A percentile compares a stretch with the other conserved stretches of the same genome.
Conservation (phyloP, 2,888 invertebrate species). For the Epinotia bilunana region DNA sequence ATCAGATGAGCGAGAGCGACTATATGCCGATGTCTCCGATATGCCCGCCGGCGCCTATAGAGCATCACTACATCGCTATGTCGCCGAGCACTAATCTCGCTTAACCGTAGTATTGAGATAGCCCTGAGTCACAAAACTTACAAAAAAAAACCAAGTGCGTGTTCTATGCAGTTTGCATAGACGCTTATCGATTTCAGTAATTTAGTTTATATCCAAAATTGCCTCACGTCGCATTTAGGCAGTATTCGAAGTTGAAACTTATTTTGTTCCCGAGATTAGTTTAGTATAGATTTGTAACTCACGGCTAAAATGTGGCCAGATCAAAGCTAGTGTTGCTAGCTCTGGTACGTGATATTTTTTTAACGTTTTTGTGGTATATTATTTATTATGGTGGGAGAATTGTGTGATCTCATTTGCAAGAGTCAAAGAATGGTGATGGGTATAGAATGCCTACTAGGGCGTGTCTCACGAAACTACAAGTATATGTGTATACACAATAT, state of each 20-base stretch:
- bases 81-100: constrained; percentile 73
- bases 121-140: constrained; percentile 15
- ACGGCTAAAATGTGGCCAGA: constrained; percentile 4
- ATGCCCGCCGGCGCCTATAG: constrained; percentile 63
- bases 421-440: constrained; percentile 17
- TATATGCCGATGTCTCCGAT: constrained; percentile 79
- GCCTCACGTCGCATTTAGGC: too few relatives aligned
- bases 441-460: not conserved
- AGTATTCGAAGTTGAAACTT: too few relatives aligned
- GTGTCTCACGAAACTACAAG: not conserved
- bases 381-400: constrained; percentile 27
- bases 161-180: not conserved
- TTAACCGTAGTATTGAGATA: constrained; percentile 54
- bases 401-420: constrained; percentile 39
- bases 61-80: constrained; percentile 78
- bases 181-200: too few relatives aligned
- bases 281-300: not conserved
- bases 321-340: constrained; percentile 18
- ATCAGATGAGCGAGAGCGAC: constrained; percentile 62
- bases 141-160: not conserved
- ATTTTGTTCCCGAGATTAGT: not conserved
- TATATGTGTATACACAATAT: not conserved
- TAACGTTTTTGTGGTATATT: constrained; percentile 13
- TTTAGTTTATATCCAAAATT: too few relatives aligned
- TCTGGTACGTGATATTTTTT: constrained; percentile 34